Evolutionary conservation across 2,888 invertebrate genomes (phyloP), one percentile per base, ranked within the genome.

Genomic region (Unio delphinus): DNA sequence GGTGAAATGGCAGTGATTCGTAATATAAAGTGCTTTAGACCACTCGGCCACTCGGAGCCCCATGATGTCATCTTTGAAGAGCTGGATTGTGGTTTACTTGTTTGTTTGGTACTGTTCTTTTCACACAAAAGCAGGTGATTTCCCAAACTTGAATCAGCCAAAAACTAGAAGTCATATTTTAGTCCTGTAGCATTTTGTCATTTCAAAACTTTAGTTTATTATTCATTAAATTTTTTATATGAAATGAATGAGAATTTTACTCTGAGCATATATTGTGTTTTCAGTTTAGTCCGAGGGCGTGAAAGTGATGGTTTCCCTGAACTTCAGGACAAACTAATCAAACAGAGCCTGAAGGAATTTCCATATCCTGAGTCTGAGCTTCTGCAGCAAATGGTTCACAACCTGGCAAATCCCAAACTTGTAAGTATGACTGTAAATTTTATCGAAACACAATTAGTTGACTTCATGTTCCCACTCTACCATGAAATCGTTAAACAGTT

Each of bases 321-420:
- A 66, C 82, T 84, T 72, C 91, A 93, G 76, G 94, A 94, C 79
- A 89, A 91, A 26, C 94, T 98, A 85, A 91, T 99, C 7, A 93
- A 96, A 67, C 96, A 96, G 87, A 94, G 95, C 64, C 94, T 98
- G 0, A 92, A 96, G 74, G 95, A 96, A 86, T 99, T 98, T 89
- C 96, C 97, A 0, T 96, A 93, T 86, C 92, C 95, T 86, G 97
- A 98, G 86, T 95, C 96, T 82, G 94, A 95, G 17, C 93, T 98
- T 55, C 73, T 90, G 26, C 88, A 87, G 60, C 87, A 87, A 65
- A 82, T 89, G 68, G 86, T 89, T 59, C 68, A 85, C 59, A 86
- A 84, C 62, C 76, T 90, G 7, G 79, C 88, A 11, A 76, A 77
- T 15, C 83, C 85, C 8, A 81, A 81, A 75, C 83, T 88, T 67